Conservation (phyloP, 2,888 invertebrate genomes). For the Trisateles emortualis region DNA sequence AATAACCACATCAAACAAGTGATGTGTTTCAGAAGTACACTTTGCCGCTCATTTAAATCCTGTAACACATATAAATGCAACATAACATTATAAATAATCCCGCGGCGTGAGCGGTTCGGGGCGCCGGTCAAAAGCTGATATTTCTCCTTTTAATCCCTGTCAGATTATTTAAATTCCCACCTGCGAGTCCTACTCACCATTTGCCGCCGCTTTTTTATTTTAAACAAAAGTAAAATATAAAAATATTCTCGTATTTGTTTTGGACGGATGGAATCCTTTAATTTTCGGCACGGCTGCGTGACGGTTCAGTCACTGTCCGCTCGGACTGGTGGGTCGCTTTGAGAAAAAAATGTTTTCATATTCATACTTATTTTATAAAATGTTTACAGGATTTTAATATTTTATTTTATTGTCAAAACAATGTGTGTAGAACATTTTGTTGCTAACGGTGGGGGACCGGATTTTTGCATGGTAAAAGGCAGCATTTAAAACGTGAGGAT, state of each 20-base stretch:
- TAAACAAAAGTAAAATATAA: constrained; percentile 84
- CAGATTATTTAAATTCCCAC: constrained; percentile 87
- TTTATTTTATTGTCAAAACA: constrained; percentile 48
- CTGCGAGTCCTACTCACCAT: constrained; percentile 75
- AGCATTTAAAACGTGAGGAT: constrained; percentile 25
- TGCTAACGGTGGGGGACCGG: constrained; percentile 14
- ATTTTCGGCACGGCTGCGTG: constrained; percentile 82
- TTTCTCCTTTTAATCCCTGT: constrained; percentile 86
- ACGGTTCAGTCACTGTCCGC: constrained; percentile 66
- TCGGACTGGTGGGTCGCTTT: constrained; percentile 73
- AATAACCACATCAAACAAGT: constrained; percentile 20
- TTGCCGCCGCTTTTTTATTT: constrained; percentile 76
- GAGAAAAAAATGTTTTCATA: constrained; percentile 72
- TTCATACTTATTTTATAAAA: constrained; percentile 64
- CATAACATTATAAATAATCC: constrained; percentile 77
- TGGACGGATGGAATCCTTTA: constrained; percentile 85
- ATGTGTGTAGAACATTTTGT: constrained; percentile 33
- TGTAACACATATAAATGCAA: constrained; percentile 67
- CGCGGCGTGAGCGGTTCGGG: constrained; percentile 53
- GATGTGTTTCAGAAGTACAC: constrained; percentile 31
- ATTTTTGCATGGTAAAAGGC: constrained; percentile 16
- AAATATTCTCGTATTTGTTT: constrained; percentile 85
- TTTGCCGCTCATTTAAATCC: constrained; percentile 70
- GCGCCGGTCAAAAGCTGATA: constrained; percentile 85
- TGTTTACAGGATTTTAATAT: constrained; percentile 55